phyloP scores from a whole-genome alignment of 2,113 vertebrate genomes.

The Cranoglanis bouderius region DNA sequence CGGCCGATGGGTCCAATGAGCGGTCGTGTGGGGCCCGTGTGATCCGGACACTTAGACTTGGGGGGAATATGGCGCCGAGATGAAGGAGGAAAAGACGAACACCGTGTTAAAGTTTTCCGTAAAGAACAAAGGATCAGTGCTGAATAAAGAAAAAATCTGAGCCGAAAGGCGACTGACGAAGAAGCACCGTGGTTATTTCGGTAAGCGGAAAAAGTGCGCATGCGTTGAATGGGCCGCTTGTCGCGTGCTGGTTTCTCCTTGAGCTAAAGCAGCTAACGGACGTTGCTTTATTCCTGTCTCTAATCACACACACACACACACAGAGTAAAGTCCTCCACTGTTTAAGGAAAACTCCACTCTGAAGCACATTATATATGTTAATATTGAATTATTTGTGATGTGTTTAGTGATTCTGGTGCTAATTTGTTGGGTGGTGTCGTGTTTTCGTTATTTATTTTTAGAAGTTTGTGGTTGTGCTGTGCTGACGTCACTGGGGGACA shows the following conservation, averaged over 20 bases:
- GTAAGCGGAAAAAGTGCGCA: slow-evolving; percentile 27
- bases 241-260: slow-evolving; percentile 24
- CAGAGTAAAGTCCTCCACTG: not conserved
- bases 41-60: not conserved
- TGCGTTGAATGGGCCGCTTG: not conserved
- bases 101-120: slow-evolving; percentile 55
- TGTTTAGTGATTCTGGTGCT: not conserved
- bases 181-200: not conserved
- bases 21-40: slow-evolving; percentile 7
- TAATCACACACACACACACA: not conserved
- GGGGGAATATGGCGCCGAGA: slow-evolving; percentile 65
- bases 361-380: not conserved
- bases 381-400: not conserved
- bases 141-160: not conserved
- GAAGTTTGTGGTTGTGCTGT: not conserved
- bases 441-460: not conserved
- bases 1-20: slow-evolving; percentile 56
- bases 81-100: slow-evolving; percentile 47
- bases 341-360: not conserved
- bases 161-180: not conserved
- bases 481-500: not conserved
- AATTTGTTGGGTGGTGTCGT: not conserved
- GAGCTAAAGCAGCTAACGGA: not conserved
- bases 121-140: not conserved
- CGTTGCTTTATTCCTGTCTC: not conserved